Percentiles rank a stretch among this genome's conserved stretches.
Evolutionary conservation across 1,140 invertebrate species (phyloP).

Genomic region (Arctopsyche grandis): DNA sequence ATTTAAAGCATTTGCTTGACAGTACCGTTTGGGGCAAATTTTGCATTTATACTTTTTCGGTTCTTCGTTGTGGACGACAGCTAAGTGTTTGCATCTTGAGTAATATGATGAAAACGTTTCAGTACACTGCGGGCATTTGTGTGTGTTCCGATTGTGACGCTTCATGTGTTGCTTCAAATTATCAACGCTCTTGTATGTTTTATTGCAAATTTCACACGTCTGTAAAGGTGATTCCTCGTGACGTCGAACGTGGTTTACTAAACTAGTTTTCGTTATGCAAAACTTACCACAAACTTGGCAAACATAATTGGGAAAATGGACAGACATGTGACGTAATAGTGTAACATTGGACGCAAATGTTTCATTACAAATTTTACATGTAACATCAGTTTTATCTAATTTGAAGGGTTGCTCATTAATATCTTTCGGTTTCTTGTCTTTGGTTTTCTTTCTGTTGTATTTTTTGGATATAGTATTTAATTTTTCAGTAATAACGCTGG

Average conservation of each 20-base stretch:
- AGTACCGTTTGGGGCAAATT: slow-evolving; percentile 59
- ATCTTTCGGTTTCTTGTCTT: slow-evolving; percentile 51
- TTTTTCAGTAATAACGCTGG: neutral
- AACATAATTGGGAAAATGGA: slow-evolving; percentile 59
- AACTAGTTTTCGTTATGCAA: slow-evolving; percentile 62
- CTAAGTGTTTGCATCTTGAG: slow-evolving; percentile 61
- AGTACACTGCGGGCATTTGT: slow-evolving; percentile 63
- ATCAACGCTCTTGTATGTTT: neutral
- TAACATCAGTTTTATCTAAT: slow-evolving; percentile 43
- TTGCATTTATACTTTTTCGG: slow-evolving; percentile 57
- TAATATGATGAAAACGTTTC: slow-evolving; percentile 64
- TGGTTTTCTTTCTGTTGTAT: slow-evolving; percentile 32
- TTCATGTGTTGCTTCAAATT: slow-evolving; percentile 9
- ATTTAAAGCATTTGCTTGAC: slow-evolving; percentile 57
- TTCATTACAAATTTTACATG: slow-evolving; percentile 51
- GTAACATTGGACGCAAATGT: slow-evolving; percentile 49
- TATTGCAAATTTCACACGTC: neutral
- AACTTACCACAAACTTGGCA: slow-evolving; percentile 61
- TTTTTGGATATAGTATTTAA: neutral
- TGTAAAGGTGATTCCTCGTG: slow-evolving; percentile 57
- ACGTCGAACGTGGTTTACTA: slow-evolving; percentile 69
- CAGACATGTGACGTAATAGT: slow-evolving; percentile 35
- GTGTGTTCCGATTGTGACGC: slow-evolving; percentile 14
- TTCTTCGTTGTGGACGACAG: slow-evolving; percentile 58
- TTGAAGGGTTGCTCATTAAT: slow-evolving; percentile 22